Base-by-base conservation (phyloP, 2,113 vertebrate genomes). In the Podilymbus podiceps region DNA sequence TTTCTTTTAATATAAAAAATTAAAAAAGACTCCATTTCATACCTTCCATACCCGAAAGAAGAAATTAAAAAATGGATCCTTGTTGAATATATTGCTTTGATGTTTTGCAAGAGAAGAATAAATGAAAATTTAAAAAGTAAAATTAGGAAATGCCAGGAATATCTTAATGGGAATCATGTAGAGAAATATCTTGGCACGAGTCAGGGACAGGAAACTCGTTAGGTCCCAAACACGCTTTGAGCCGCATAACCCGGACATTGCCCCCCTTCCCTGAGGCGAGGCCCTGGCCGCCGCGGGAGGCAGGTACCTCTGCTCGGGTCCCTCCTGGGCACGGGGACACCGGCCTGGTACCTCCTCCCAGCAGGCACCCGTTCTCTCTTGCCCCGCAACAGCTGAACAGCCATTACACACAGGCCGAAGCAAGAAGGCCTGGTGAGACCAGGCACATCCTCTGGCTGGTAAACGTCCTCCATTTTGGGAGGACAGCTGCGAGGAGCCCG, bases 401-500 rank as follows among this genome's bases (percentile, higher is more conserved):
- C 21, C 52, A 8, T n/a, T 27, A 24, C 40, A 33, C 44, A 22
- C 24, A 15, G 23, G 52, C 25, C 1, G 2, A 63, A 83, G 72
- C 9, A 23, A 30, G 46, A 19, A 58, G n/a, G 52, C 15, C 52
- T n/a, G 10, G 33, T 44, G 40, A 50, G n/a, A 79, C 40, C 6
- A 4, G n/a, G 10, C 27, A 31, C 0, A 0, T 58, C 49, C 27
- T 25, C 60, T 35, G 59, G 31, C 42, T 46, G 42, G 19, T 6
- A 4, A 21, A 25, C 47, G 28, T 14, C 27, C 10, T 62, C 30
- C 33, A 20, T 35, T 31, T 42, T 1, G 0, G 59, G 33, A 58
- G 35, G 24, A 44, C 0, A 4, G 35, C 24, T 42, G 33, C 0
- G 0, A 60, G 40, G 8, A 55, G 50, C 11, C 28, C 25, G 1